Percentiles rank a stretch among this genome's conserved stretches.
phyloP scores from a whole-genome alignment of 2,888 invertebrate species.

The Apoderus coryli region DNA sequence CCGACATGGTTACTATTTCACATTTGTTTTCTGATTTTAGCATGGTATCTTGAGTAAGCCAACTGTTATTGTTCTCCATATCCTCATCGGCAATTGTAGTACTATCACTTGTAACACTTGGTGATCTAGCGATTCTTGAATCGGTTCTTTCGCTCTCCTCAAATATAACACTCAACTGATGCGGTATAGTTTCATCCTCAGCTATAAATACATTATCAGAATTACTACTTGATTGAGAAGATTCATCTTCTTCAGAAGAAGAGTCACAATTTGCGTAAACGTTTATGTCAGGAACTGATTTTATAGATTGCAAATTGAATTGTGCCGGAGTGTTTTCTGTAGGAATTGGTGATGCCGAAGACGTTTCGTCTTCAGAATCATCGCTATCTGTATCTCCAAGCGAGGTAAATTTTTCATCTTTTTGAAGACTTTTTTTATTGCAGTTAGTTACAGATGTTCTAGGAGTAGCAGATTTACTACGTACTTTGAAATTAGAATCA shows the following conservation, averaged over 20 bases:
- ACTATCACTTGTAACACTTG: constrained; percentile 26
- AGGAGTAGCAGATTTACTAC: constrained; percentile 16
- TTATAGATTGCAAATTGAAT: constrained; percentile 33
- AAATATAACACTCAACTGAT: constrained; percentile 43
- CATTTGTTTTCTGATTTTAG: constrained; percentile 16
- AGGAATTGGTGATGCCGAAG: background rate
- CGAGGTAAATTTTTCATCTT: constrained; percentile 19
- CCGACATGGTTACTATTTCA: background rate
- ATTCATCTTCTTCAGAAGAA: constrained; percentile 25
- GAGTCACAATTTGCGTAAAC: constrained; percentile 28
- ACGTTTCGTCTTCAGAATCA: constrained; percentile 18
- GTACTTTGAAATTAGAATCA: constrained; percentile 21
- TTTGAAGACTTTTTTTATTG: constrained; percentile 13
- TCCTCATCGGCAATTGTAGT: constrained; percentile 27
- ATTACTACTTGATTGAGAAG: constrained; percentile 24
- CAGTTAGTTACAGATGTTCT: constrained; percentile 18
- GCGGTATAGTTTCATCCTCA: constrained; percentile 28
- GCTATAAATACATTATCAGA: constrained; percentile 20
- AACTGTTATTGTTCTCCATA: constrained; percentile 23
- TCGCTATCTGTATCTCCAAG: constrained; percentile 23
- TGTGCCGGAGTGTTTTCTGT: constrained; percentile 11
- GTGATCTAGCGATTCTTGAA: constrained; percentile 24
- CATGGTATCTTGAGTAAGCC: constrained; percentile 24
- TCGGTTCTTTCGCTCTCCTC: constrained; percentile 42
- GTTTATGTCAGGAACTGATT: constrained; percentile 39